phyloP scores from a whole-genome alignment of 2,113 vertebrate genomes.

The Potamarius usumacintae region DNA sequence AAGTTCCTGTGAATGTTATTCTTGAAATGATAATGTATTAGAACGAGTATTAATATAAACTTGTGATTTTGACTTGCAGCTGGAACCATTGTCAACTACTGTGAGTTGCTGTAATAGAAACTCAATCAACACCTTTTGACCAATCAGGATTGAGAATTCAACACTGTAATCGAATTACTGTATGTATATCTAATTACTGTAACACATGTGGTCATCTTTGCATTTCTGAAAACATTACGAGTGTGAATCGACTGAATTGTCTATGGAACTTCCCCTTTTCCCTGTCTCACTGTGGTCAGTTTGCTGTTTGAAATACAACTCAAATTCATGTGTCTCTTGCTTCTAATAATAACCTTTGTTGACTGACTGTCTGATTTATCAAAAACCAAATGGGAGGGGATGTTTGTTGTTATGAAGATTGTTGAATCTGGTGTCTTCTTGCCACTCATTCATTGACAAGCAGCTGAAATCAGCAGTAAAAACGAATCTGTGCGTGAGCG shows the following conservation, averaged over 20 bases:
- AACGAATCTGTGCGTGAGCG: slow-evolving; percentile 21
- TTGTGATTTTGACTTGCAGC: not conserved
- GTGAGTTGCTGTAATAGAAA: not conserved
- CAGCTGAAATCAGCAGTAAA: slow-evolving; percentile 37
- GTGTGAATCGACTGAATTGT: not conserved
- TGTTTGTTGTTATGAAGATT: not conserved
- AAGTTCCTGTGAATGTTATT: not conserved
- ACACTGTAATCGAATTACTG: not conserved
- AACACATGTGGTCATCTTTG: not conserved
- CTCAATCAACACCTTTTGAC: not conserved
- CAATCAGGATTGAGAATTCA: not conserved
- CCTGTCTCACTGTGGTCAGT: slow-evolving; percentile 1
- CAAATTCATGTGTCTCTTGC: not conserved
- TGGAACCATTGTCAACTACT: not conserved
- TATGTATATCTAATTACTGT: not conserved
- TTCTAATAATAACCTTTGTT: slow-evolving; percentile 5
- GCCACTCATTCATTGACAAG: slow-evolving; percentile 19
- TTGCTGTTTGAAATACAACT: not conserved
- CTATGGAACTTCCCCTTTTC: slow-evolving; percentile 2
- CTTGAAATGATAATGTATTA: not conserved
- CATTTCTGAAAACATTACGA: not conserved
- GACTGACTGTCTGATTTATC: not conserved
- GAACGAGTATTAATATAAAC: not conserved
- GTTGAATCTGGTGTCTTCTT: not conserved
- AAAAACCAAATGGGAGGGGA: not conserved